A percentile compares a stretch with the other conserved stretches of the same genome.
These are phyloP conservation scores for Rhinolophus sinicus DNA, from an alignment of 2,113 vertebrate species.

Conservation along the genomic window DNA sequence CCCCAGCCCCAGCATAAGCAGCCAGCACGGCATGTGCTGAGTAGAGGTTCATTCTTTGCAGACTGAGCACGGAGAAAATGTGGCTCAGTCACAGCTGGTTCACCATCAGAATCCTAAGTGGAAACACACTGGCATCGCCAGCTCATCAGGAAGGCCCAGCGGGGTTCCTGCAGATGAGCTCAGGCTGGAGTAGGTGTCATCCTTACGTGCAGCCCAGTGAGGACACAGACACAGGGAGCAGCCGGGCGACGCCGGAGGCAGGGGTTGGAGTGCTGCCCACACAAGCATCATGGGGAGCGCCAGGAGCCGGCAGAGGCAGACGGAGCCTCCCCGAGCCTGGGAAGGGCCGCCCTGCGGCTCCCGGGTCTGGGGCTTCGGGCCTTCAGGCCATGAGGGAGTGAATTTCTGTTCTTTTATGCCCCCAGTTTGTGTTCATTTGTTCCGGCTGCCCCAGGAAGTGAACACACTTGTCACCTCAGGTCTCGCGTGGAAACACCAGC, in stretches of 20 bases:
- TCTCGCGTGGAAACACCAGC: not conserved
- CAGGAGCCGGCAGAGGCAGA: not conserved
- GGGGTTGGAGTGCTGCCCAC: accelerated
- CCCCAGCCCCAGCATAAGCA: too few relatives aligned
- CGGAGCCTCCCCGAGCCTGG: not conserved
- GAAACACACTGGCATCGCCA: not conserved
- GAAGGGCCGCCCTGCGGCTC: too few relatives aligned
- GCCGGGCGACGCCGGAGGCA: accelerated
- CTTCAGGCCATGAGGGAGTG: too few relatives aligned
- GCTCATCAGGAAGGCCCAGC: not conserved
- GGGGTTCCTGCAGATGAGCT: not conserved
- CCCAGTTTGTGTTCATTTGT: accelerated
- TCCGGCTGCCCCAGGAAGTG: not conserved
- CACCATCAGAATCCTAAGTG: not conserved
- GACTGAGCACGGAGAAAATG: accelerated
- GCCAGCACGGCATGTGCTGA: accelerated
- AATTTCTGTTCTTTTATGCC: not conserved
- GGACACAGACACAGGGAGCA: not conserved
- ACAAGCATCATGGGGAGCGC: too few relatives aligned
- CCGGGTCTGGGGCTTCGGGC: too few relatives aligned
- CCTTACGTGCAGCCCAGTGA: too few relatives aligned
- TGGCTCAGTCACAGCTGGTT: not conserved
- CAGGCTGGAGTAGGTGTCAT: not conserved
- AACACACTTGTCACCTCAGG: not conserved
- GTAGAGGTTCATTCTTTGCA: accelerated